Base-by-base conservation (phyloP, 2,888 invertebrate species). In the Smittia aterrima region DNA sequence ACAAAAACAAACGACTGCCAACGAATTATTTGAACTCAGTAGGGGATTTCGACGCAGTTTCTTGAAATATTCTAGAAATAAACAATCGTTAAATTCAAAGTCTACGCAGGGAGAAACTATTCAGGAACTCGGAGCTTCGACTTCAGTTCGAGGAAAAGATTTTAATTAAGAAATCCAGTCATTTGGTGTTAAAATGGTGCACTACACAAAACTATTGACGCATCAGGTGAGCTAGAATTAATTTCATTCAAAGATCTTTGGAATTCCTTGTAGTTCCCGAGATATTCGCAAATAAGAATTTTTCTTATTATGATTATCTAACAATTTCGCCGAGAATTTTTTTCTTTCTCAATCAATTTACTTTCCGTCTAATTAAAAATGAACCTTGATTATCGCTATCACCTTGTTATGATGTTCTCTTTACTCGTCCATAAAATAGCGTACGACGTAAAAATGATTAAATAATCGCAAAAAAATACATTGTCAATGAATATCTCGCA, bases 281-380 rank as follows among this genome's bases (percentile, higher is more conserved):
- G 27, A 71, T 25, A 71, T 27, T 20, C 4, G 11, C 27, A 32
- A 68, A 20, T 18, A n/a, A 71, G 53, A 54, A 54, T 71, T 71
- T 68, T n/a, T 68, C 25, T 32, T 58, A 18, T 58, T 58, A 4
- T 18, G 70, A 71, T 71, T 71, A 71, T 71, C 70, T 71, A 71
- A 71, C 70, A 24, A 53, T 68, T 58, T 58, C 58, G 58, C 18
- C 18, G 58, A 58, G 58, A 58, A 58, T 58, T 7, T 58, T 32
- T 32, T 32, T 32, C 9, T 32, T 9, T 32, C 32, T 6, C 32
- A 7, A n/a, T n/a, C n/a, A n/a, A n/a, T n/a, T 3, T 32, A 32
- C 9, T 32, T 32, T 32, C 32, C 32, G 32, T 32, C 32, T 32
- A 32, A 32, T 32, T 9, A 32, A n/a, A n/a, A n/a, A 32, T 32